Percentiles rank a stretch among this genome's conserved stretches.
These are phyloP conservation scores for Apogon talboti DNA, from an alignment of 2,797 vertebrate species.

Conservation along the genomic window DNA sequence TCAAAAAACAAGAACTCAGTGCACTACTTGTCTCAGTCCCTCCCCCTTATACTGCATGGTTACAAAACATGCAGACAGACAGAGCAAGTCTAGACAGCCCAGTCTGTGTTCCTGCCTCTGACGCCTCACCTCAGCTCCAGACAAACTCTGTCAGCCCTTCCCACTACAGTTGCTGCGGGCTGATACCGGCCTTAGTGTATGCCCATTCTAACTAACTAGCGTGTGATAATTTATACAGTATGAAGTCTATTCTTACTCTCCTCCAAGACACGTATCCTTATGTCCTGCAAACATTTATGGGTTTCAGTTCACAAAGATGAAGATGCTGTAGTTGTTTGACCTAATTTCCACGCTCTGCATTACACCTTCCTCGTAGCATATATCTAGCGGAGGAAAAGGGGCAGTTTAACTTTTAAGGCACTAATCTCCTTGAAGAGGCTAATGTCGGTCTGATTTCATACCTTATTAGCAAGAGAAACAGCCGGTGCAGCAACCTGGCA, in stretches of 20 bases:
- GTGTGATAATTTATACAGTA: not conserved
- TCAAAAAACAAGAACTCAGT: conserved; percentile 66
- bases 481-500: conserved; percentile 47
- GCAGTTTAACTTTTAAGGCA: conserved; percentile 15
- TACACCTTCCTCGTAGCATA: conserved; percentile 25
- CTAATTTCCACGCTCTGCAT: conserved; percentile 52
- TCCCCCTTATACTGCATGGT: conserved; percentile 61
- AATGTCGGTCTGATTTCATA: conserved; percentile 60
- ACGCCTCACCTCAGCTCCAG: conserved; percentile 76
- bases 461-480: conserved; percentile 61
- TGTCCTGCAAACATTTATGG: not conserved
- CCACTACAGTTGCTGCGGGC: conserved; percentile 48
- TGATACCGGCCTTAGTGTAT: conserved; percentile 27
- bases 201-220: conserved; percentile 46
- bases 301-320: conserved; percentile 30
- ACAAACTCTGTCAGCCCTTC: conserved; percentile 62
- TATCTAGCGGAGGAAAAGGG: conserved; percentile 29
- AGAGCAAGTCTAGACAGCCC: conserved; percentile 81
- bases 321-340: conserved; percentile 45
- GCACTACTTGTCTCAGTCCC: conserved; percentile 41
- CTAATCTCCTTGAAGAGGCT: conserved; percentile 42
- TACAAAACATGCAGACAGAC: conserved; percentile 79
- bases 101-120: conserved; percentile 72
- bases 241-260: conserved; percentile 7
- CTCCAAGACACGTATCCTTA: conserved; percentile 6